These are phyloP conservation scores for Epizoanthus rinbou DNA, from an alignment of 92 coral and sea anemone species.

Conservation along the genomic window DNA sequence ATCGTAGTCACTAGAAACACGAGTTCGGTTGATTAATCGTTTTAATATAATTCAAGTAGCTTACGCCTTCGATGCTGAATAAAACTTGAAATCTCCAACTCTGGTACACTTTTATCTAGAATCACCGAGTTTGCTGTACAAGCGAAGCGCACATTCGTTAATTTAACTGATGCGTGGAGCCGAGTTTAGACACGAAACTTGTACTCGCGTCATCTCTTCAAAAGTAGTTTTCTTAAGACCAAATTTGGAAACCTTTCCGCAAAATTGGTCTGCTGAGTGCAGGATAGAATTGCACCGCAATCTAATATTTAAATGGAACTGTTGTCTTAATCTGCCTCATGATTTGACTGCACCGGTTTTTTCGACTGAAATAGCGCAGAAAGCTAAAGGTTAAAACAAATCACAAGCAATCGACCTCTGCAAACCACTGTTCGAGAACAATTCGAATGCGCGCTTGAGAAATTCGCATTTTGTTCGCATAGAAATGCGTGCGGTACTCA, in stretches of 20 bases:
- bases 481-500: background rate
- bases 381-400: conserved; percentile 22
- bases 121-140: background rate
- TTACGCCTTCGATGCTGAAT: background rate
- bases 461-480: background rate
- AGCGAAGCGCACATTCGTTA: background rate
- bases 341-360: background rate
- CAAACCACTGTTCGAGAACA: conserved; percentile 16
- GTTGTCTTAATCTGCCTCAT: background rate
- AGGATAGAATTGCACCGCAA: background rate
- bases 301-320: background rate
- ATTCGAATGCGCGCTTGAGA: conserved; percentile 34
- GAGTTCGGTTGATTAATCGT: background rate
- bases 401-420: conserved; percentile 37
- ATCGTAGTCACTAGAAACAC: conserved; percentile 4
- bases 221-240: background rate
- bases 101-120: background rate
- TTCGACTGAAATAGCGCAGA: conserved; percentile 21
- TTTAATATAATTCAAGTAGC: background rate
- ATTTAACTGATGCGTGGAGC: background rate
- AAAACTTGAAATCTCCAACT: background rate
- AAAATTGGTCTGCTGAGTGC: background rate
- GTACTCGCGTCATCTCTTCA: conserved; percentile 8
- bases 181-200: conserved; percentile 14
- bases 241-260: conserved; percentile 24